Base-by-base conservation (phyloP, 2,113 vertebrate genomes). In the Gadus chalcogrammus region DNA sequence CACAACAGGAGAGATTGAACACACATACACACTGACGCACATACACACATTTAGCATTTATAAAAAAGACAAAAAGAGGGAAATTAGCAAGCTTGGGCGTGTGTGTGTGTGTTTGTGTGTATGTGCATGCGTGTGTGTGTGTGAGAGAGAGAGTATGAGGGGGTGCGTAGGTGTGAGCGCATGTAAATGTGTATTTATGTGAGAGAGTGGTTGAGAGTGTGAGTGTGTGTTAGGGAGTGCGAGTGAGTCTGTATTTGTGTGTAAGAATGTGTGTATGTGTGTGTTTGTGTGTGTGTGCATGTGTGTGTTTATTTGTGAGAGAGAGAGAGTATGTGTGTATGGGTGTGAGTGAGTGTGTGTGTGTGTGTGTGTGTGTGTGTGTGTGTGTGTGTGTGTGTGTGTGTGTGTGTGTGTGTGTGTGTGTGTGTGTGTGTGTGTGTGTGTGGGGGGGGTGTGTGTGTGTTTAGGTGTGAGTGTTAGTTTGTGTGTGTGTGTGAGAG, bases 41-140 rank as follows among this genome's bases (percentile, higher is more conserved):
- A 56, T 8, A 18, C 16, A 27, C 52, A 58, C 20, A 13, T 48
- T 48, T 48, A 48, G 11, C 61, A 15, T 38, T 53, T 52, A 53
- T 35, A 55, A 71, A 64, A 68, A 80, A 69, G 42, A 48, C 42
- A 61, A 78, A 78, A 69, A 53, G 75, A 81, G 82, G 80, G 12
- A 48, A 48, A 2, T 67, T 64, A 81, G 67, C 9, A 0, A 72
- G 73, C 8, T 38, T 11, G 42, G 8, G 27, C 69, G 48, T 67
- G 16, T 68, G 64, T 75, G 28, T 69, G 42, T 62, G 71, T 60
- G 53, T 48, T 7, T 48, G 42, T 48, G 42, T 48, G 42, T 48
- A 9, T 48, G 42, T 13, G 42, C 2, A 2, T 48, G 42, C 12
- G 42, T 48, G 42, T 48, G 7, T 48, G 42, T 63, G 76, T 67